Percentiles rank a stretch among this genome's conserved stretches.
These are phyloP conservation scores for Heterocephalus glaber DNA, from an alignment of 2,113 vertebrate genomes.

Conservation along the genomic window DNA sequence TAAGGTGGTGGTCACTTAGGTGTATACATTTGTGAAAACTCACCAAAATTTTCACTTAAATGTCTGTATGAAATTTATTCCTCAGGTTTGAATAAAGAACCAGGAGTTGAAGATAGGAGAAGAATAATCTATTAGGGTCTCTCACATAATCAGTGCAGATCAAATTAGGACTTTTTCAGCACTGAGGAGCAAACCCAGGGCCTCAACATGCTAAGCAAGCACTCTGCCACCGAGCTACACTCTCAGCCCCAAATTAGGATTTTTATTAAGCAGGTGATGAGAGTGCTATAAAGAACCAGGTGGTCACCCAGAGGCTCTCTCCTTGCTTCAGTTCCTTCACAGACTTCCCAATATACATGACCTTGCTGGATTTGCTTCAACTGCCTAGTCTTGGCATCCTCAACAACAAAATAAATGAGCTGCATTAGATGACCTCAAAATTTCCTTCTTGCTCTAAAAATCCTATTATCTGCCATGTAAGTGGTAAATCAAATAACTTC, in stretches of 20 bases:
- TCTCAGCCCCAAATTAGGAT: neutral
- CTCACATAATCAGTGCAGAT: neutral
- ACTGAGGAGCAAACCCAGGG: neutral
- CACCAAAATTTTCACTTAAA: neutral
- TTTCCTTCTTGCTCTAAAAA: neutral
- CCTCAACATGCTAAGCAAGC: neutral
- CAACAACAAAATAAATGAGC: neutral
- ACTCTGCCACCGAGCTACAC: neutral
- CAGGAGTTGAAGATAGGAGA: neutral
- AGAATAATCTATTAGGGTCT: neutral
- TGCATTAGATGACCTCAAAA: neutral
- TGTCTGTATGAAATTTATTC: neutral
- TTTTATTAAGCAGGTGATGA: neutral
- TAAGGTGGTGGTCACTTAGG: neutral
- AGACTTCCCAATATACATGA: neutral
- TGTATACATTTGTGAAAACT: neutral
- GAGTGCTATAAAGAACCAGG: neutral
- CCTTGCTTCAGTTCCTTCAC: neutral
- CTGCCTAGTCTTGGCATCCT: neutral
- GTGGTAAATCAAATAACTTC: constrained; percentile 53
- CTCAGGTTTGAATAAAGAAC: neutral
- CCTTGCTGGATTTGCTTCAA: neutral
- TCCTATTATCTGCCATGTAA: neutral
- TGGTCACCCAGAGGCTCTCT: neutral
- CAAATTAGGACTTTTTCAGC: neutral